phyloP scores from a whole-genome alignment of 2,797 vertebrate species.

The Acropternis orthonyx region DNA sequence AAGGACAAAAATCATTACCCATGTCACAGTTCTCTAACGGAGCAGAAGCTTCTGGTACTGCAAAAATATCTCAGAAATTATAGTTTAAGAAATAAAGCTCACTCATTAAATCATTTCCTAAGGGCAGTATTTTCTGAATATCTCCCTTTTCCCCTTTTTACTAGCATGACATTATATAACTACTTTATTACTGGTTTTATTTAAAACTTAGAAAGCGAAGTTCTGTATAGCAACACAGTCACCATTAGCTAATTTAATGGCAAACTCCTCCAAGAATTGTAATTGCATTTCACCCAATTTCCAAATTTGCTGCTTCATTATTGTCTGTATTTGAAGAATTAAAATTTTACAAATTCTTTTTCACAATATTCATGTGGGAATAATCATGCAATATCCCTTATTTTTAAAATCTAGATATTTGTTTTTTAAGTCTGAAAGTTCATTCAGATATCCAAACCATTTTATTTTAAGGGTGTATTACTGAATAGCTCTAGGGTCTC shows the following conservation, averaged over 20 bases:
- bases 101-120: background rate
- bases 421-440: background rate
- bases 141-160: background rate
- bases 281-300: background rate
- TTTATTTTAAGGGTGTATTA: background rate
- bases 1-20: background rate
- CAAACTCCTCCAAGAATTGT: background rate
- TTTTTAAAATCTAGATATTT: background rate
- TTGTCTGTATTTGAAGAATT: background rate
- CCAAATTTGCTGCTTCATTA: background rate
- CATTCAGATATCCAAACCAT: background rate
- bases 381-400: background rate
- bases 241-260: background rate
- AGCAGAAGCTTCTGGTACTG: background rate
- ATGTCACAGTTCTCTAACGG: rapidly evolving
- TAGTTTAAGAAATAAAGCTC: background rate
- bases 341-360: background rate
- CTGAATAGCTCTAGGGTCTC: background rate
- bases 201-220: background rate
- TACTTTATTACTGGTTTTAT: background rate
- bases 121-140: background rate
- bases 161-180: background rate
- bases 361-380: background rate
- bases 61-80: conserved; percentile 6
- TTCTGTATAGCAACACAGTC: background rate